Conservation (phyloP, 2,888 invertebrate genomes). For the Saturnia pavonia region DNA sequence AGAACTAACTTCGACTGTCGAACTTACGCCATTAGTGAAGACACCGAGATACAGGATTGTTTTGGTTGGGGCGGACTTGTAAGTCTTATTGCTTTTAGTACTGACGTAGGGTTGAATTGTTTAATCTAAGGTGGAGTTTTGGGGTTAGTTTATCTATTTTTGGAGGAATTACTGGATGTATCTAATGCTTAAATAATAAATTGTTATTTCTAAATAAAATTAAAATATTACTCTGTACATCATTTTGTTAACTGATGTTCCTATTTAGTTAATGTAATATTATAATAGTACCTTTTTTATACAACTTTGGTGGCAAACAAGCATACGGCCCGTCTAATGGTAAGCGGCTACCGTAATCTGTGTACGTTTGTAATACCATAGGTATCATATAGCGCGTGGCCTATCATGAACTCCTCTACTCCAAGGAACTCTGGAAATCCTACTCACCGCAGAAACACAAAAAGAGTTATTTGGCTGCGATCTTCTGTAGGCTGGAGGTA, state of each 20-base stretch:
- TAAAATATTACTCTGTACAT: background rate
- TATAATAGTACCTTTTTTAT: no score
- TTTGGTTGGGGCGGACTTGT: conserved; percentile 79
- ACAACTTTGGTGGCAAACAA: no score
- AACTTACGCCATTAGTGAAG: conserved; percentile 81
- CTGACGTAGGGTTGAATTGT: conserved; percentile 69
- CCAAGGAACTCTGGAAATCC: no score
- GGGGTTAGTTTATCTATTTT: conserved; percentile 43
- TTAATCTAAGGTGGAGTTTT: conserved; percentile 73
- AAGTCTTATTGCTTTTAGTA: conserved; percentile 81
- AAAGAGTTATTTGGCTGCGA: no score
- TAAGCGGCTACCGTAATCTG: no score
- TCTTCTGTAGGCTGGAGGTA: no score
- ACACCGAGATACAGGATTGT: conserved; percentile 81
- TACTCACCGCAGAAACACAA: no score
- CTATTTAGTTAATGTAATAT: background rate
- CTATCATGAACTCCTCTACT: no score
- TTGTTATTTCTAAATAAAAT: background rate
- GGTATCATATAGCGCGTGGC: no score
- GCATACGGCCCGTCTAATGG: no score
- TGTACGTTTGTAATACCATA: no score
- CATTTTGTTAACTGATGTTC: background rate
- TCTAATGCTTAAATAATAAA: conserved; percentile 4
- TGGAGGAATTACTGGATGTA: conserved; percentile 3
- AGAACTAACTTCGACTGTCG: conserved; percentile 81